Evolutionary conservation across 2,797 vertebrate species (phyloP).

Genomic region (Morelia viridis): DNA sequence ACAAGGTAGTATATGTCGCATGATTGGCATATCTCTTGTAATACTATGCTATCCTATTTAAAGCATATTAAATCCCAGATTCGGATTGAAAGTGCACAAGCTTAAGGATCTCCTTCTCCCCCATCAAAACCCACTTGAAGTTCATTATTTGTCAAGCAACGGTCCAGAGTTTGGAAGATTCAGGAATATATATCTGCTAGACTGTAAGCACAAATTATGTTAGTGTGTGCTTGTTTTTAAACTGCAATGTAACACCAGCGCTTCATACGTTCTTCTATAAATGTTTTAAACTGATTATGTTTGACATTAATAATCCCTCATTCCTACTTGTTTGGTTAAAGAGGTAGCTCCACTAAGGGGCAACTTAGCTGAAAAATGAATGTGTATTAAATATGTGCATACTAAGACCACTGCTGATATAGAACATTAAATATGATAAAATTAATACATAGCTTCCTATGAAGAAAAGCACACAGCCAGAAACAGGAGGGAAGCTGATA

Average conservation of each 20-base stretch:
- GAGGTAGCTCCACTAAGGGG: neutral
- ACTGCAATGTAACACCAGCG: neutral
- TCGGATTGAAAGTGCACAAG: neutral
- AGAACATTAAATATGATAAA: constrained; percentile 29
- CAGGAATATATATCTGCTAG: neutral
- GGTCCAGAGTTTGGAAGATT: neutral
- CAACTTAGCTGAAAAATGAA: constrained; percentile 10
- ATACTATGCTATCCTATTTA: neutral
- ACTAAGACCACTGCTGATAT: neutral
- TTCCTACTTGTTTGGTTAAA: neutral
- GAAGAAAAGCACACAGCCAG: constrained; percentile 32
- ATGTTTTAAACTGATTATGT: constrained; percentile 6
- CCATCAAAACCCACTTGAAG: neutral
- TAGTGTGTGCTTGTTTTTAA: neutral
- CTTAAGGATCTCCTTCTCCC: neutral
- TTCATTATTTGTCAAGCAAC: neutral
- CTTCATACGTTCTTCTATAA: constrained; percentile 20
- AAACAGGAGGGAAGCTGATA: constrained; percentile 1
- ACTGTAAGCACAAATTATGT: neutral
- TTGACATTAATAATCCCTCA: neutral
- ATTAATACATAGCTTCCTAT: constrained; percentile 6
- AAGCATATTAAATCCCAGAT: neutral
- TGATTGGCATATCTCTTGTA: neutral
- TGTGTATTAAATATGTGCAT: neutral
- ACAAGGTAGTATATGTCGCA: neutral